A percentile compares a stretch with the other conserved stretches of the same genome.
These are phyloP conservation scores for Sylvietta virens DNA, from an alignment of 2,113 vertebrate genomes.

Conservation along the genomic window DNA sequence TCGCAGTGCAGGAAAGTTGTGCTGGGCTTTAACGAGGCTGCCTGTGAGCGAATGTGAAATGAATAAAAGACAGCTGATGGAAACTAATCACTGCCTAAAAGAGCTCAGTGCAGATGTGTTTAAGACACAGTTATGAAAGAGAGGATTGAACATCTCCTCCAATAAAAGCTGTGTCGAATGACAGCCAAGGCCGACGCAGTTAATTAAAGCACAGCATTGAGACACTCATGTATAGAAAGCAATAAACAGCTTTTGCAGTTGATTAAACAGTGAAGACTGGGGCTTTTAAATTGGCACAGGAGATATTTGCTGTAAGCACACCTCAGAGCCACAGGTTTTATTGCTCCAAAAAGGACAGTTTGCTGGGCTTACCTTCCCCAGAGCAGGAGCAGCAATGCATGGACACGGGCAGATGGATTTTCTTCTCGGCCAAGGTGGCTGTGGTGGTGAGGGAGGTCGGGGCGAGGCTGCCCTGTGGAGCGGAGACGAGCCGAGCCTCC, in stretches of 20 bases:
- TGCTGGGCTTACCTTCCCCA: neutral
- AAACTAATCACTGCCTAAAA: neutral
- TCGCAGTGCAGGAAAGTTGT: accelerated
- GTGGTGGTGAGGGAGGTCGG: accelerated
- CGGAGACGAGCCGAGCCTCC: neutral
- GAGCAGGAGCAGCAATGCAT: neutral
- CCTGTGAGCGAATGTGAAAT: neutral
- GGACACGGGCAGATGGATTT: neutral
- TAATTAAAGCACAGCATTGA: neutral
- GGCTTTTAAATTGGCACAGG: neutral
- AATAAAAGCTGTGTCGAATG: neutral
- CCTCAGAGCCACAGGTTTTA: neutral
- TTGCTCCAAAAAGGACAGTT: neutral
- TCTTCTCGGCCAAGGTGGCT: accelerated
- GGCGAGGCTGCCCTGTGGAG: neutral
- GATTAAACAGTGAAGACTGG: neutral
- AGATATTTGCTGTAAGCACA: neutral
- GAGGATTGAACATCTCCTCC: neutral
- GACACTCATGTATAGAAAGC: neutral
- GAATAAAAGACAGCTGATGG: neutral
- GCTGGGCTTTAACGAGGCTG: neutral
- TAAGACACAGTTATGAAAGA: slow-evolving; percentile 13
- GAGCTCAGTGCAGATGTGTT: neutral
- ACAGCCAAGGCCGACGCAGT: neutral
- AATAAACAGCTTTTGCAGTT: slow-evolving; percentile 41